phyloP scores from a whole-genome alignment of 2,797 vertebrate genomes.

The Poecile montanus region DNA sequence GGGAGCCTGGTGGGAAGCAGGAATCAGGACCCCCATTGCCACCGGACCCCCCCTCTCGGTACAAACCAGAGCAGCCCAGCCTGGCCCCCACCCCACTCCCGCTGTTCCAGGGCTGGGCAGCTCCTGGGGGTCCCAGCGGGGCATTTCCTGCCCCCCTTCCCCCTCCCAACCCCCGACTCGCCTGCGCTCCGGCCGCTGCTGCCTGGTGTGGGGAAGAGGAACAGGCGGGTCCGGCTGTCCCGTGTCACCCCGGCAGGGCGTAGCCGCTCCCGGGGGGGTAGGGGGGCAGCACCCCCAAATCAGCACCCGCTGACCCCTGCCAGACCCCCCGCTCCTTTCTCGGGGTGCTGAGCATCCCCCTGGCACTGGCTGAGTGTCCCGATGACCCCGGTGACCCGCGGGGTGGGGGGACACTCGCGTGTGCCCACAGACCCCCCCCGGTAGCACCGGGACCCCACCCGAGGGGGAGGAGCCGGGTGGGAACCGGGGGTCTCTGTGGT shows the following conservation, averaged over 20 bases:
- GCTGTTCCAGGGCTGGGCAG: background rate
- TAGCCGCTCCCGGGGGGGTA: background rate
- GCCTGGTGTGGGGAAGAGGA: slow-evolving; percentile 39
- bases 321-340: background rate
- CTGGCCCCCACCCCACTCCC: fast-evolving
- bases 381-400: background rate
- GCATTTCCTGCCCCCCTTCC: background rate
- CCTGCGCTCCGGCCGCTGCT: background rate
- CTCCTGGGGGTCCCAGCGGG: background rate
- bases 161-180: background rate
- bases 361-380: background rate
- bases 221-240: slow-evolving; percentile 35
- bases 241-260: background rate
- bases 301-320: background rate
- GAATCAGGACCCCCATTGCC: background rate
- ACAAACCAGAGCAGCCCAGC: background rate
- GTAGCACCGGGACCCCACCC: background rate
- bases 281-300: background rate
- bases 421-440: background rate
- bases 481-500: background rate
- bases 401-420: background rate
- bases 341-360: background rate
- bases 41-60: background rate
- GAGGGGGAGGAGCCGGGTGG: background rate
- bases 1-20: background rate